A percentile compares a stretch with the other conserved stretches of the same genome.
These are phyloP conservation scores for Argyresthia goedartella DNA, from an alignment of 2,888 invertebrate genomes.

Conservation along the genomic window DNA sequence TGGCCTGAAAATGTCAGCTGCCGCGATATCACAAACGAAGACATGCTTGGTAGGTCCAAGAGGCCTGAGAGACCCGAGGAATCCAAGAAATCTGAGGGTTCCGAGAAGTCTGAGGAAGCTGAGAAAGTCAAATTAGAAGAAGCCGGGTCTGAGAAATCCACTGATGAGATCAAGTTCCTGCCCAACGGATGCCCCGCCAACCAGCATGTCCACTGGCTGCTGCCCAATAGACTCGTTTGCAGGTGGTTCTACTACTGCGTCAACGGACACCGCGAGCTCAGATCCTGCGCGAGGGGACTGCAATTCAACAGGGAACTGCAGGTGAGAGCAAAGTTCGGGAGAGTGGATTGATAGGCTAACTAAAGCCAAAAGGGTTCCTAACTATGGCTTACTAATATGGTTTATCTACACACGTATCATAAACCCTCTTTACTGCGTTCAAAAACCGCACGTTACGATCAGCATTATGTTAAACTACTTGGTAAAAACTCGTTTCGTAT, in stretches of 20 bases:
- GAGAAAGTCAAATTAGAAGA: not conserved
- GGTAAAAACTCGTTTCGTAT: too few relatives aligned
- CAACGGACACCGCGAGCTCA: slow-evolving; percentile 30
- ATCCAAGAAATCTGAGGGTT: too few relatives aligned
- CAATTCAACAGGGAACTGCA: slow-evolving; percentile 40
- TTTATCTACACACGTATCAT: too few relatives aligned
- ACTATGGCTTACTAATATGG: too few relatives aligned
- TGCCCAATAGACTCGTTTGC: slow-evolving; percentile 38
- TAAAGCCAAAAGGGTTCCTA: too few relatives aligned
- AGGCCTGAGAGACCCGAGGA: not conserved
- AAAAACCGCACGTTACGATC: too few relatives aligned
- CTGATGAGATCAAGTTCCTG: slow-evolving; percentile 20
- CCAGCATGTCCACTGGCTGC: slow-evolving; percentile 38
- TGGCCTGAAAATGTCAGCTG: slow-evolving; percentile 70
- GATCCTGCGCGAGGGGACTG: slow-evolving; percentile 24
- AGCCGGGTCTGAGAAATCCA: too few relatives aligned
- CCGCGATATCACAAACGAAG: slow-evolving; percentile 21
- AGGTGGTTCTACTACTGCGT: slow-evolving; percentile 49
- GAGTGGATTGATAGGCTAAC: too few relatives aligned
- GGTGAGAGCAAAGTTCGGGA: too few relatives aligned
- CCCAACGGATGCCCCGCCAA: slow-evolving; percentile 47
- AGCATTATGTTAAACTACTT: too few relatives aligned
- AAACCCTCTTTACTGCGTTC: too few relatives aligned
- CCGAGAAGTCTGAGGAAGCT: too few relatives aligned
- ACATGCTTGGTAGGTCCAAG: not conserved